Percentiles rank a stretch among this genome's conserved stretches.
Evolutionary conservation across 2,888 invertebrate species (phyloP).

Genomic region (Tuberolachnus salignus): DNA sequence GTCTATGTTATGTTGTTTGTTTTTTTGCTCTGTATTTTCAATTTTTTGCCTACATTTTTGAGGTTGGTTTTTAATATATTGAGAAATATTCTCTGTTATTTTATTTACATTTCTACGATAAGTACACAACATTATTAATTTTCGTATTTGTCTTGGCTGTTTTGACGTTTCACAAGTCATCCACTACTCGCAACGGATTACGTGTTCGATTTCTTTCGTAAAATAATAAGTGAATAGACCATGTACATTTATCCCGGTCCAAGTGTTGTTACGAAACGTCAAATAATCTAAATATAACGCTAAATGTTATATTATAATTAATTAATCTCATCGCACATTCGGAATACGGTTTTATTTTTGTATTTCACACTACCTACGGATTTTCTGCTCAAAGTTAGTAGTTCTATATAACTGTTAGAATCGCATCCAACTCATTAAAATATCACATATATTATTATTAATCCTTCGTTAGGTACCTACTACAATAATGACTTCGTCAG

Average conservation of each 20-base stretch:
- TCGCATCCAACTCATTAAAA: not conserved
- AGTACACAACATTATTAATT: not conserved
- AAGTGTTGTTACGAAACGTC: not conserved
- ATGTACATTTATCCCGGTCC: not conserved
- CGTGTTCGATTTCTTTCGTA: not conserved
- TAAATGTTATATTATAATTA: not conserved
- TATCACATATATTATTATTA: not conserved
- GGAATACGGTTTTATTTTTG: not conserved
- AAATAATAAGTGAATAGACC: too few species aligned
- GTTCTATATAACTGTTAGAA: not conserved
- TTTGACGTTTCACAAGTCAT: not conserved
- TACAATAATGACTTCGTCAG: constrained; percentile 72
- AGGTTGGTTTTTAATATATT: constrained; percentile 28
- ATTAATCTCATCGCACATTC: not conserved
- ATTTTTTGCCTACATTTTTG: not conserved
- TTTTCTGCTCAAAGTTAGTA: not conserved
- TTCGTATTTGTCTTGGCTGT: not conserved
- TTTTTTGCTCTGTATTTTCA: not conserved
- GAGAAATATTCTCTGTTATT: constrained; percentile 22
- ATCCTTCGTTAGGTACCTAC: not conserved
- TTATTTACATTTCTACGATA: constrained; percentile 23
- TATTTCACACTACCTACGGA: not conserved
- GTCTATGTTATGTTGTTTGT: not conserved
- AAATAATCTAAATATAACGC: not conserved
- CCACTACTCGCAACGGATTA: not conserved